Evolutionary conservation across 2,888 invertebrate genomes (phyloP), one percentile per base, ranked within the genome.

Genomic region (Gryllus longicercus): DNA sequence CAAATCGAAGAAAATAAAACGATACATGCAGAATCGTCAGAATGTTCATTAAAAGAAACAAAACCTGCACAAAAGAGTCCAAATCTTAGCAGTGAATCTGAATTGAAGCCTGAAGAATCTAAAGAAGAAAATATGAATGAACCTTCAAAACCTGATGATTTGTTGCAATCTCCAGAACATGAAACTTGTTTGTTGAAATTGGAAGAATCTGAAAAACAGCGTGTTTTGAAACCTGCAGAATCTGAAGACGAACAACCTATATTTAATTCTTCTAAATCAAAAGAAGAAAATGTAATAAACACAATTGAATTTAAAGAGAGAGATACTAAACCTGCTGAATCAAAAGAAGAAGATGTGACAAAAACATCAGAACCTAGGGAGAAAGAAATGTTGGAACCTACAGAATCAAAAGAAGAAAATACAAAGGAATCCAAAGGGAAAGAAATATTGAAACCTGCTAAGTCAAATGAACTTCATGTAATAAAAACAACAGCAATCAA

Each of bases 341-440:
- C 83, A 1, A 86, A 86, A 11, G 85, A 85, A 10, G 84, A 84
- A 23, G 85, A 86, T 23, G 85, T 84, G 14, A 84, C 23, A 83
- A 85, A 79, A 84, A 84, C 82, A 83, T 82, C 82, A 77, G 83
- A 82, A 76, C 84, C 84, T 78, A 84, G 84, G 78, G 82, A 81
- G 21, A 84, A 84, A 77, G 83, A 83, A 83, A 82, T 83, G 38
- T 38, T 38, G 38, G 38, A 38, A 38, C 25, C 78, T 83, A 51
- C 18, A 38, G 38, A 76, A 76, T 38, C 82, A n/a, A 78, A 81
- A 75, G 83, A 84, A 18, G 82, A 82, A 75, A 83, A 83, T 80
- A 83, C 82, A 78, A 84, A 51, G 21, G 38, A 82, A 76, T 82
- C 75, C 14, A 82, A 85, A 83, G 84, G 82, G 3, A 83, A 83